A percentile compares a stretch with the other conserved stretches of the same genome.
Conservation (phyloP, 2,888 invertebrate genomes). For the Agelastica alni region DNA sequence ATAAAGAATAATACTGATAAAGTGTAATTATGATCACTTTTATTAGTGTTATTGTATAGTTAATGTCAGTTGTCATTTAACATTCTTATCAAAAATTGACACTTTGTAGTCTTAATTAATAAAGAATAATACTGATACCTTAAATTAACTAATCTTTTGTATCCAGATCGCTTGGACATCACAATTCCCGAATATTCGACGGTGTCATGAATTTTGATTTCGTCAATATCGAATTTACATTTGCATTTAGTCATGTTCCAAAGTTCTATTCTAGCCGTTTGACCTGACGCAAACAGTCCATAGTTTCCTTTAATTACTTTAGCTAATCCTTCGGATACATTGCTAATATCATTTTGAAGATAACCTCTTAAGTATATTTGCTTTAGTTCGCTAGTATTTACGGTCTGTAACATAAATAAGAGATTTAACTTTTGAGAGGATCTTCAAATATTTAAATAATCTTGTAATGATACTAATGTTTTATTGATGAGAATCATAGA, state of each 20-base stretch:
- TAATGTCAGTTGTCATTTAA: too few relatives aligned
- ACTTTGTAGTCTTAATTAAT: too few relatives aligned
- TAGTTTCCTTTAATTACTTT: slow-evolving; percentile 62
- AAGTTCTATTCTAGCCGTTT: slow-evolving; percentile 61
- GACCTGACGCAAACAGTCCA: slow-evolving; percentile 67
- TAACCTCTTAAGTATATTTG: slow-evolving; percentile 45
- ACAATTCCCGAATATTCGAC: slow-evolving; percentile 64
- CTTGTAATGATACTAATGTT: too few relatives aligned
- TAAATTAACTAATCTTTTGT: slow-evolving; percentile 61
- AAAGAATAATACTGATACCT: too few relatives aligned
- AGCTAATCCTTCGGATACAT: slow-evolving; percentile 61
- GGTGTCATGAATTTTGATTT: slow-evolving; percentile 63
- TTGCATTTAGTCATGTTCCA: slow-evolving; percentile 52
- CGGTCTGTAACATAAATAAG: slow-evolving; percentile 54
- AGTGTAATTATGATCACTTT: too few relatives aligned
- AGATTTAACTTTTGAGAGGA: neutral
- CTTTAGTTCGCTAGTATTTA: slow-evolving; percentile 52
- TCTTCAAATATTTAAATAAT: neutral
- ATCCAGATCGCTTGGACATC: slow-evolving; percentile 62
- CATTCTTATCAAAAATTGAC: too few relatives aligned
- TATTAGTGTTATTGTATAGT: too few relatives aligned
- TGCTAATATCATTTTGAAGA: slow-evolving; percentile 55
- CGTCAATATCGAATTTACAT: slow-evolving; percentile 61
- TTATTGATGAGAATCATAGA: neutral
- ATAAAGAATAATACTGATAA: too few relatives aligned